Percentiles rank a stretch among this genome's conserved stretches.
phyloP scores from a whole-genome alignment of 2,888 invertebrate species.

The Thera obeliscata region DNA sequence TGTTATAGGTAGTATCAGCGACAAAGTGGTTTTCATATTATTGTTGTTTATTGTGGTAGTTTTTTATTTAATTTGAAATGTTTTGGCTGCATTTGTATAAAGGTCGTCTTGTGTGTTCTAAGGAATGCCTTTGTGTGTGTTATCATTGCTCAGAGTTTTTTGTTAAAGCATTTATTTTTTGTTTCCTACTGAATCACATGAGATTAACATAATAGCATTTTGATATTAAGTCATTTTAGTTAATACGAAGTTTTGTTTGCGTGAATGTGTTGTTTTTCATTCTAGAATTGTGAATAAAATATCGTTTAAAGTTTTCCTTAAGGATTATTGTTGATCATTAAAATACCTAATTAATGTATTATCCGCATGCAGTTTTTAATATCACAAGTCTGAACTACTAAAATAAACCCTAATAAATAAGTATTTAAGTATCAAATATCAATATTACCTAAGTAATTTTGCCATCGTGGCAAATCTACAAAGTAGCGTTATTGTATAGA shows the following conservation, averaged over 20 bases:
- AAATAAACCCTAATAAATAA: background rate
- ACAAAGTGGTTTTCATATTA: too few relatives aligned
- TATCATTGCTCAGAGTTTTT: conserved; percentile 4
- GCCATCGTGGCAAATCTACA: conserved; percentile 8
- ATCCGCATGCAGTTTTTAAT: background rate
- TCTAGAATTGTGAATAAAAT: background rate
- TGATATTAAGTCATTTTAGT: conserved; percentile 12
- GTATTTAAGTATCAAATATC: background rate
- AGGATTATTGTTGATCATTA: background rate
- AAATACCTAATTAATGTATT: background rate
- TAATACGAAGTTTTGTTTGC: background rate
- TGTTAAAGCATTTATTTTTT: conserved; percentile 21
- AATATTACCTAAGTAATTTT: background rate
- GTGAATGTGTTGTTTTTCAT: background rate
- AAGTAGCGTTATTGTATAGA: conserved; percentile 22
- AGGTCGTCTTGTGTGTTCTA: too few relatives aligned
- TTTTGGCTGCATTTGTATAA: too few relatives aligned
- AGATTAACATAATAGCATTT: conserved; percentile 18
- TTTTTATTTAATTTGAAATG: too few relatives aligned
- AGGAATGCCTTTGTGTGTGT: conserved; percentile 3
- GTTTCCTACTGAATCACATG: conserved; percentile 15
- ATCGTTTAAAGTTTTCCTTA: background rate
- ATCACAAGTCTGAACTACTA: background rate
- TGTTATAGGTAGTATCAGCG: too few relatives aligned
- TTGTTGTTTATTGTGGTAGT: too few relatives aligned